Evolutionary conservation across 2,888 invertebrate genomes (phyloP).

Genomic region (Lasioglossum calceatum): DNA sequence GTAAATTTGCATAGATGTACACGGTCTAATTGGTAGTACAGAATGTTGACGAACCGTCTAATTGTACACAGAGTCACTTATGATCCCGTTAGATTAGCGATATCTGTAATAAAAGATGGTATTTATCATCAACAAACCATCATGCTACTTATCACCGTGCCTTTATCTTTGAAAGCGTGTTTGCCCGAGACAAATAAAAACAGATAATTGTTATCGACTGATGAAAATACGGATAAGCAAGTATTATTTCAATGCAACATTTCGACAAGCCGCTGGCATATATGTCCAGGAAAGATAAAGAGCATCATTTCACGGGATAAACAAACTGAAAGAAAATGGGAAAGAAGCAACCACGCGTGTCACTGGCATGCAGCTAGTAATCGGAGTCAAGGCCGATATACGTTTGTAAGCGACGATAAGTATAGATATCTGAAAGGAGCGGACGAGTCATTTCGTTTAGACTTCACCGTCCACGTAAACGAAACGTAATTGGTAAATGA

Average conservation of each 20-base stretch:
- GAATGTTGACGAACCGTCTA: neutral
- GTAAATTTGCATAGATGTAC: neutral
- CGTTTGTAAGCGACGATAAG: constrained; percentile 47
- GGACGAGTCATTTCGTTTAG: constrained; percentile 16
- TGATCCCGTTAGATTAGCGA: neutral
- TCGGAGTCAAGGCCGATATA: constrained; percentile 39
- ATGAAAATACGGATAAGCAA: neutral
- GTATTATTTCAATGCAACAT: neutral
- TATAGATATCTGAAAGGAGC: constrained; percentile 31
- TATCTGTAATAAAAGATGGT: neutral
- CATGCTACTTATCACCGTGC: neutral
- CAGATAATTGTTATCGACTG: neutral
- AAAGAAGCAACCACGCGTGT: neutral
- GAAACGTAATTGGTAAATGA: neutral
- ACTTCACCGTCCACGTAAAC: neutral
- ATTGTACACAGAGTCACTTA: neutral
- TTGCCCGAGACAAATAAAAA: neutral
- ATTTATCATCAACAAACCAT: neutral
- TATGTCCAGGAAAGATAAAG: neutral
- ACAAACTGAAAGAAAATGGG: neutral
- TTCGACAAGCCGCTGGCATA: neutral
- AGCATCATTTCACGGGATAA: neutral
- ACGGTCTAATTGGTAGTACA: neutral
- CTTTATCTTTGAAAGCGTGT: neutral
- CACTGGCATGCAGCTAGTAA: constrained; percentile 23